A percentile compares a stretch with the other conserved stretches of the same genome.
Evolutionary conservation across 2,113 vertebrate genomes (phyloP).

Genomic region (Etheostoma spectabile): DNA sequence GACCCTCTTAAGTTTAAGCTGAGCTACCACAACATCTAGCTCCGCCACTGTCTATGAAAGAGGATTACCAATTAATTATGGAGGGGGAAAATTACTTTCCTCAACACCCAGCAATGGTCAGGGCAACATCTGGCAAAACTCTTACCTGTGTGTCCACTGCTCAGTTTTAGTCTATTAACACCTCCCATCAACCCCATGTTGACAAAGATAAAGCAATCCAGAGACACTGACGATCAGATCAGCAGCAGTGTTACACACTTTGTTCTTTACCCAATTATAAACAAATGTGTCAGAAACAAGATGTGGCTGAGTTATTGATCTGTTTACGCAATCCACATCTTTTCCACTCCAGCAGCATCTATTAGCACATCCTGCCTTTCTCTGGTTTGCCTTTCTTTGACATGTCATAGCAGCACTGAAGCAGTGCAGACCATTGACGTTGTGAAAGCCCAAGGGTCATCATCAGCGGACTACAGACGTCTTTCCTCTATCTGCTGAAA

Average conservation of each 20-base stretch:
- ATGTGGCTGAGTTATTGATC: slow-evolving; percentile 67
- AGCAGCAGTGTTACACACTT: slow-evolving; percentile 30
- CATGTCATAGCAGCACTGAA: slow-evolving; percentile 31
- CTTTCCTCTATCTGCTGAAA: background rate
- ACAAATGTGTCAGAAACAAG: slow-evolving; percentile 66
- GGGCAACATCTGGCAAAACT: background rate
- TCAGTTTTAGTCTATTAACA: slow-evolving; percentile 1
- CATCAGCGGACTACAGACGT: background rate
- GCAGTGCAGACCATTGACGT: slow-evolving; percentile 6
- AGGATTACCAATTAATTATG: background rate
- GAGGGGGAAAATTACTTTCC: background rate
- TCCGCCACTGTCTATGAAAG: background rate
- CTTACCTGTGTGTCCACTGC: background rate
- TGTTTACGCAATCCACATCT: slow-evolving; percentile 56
- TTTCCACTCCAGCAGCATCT: slow-evolving; percentile 37
- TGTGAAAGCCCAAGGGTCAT: slow-evolving; percentile 5
- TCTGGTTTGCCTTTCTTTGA: background rate
- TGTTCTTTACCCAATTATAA: slow-evolving; percentile 66
- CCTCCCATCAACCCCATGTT: background rate
- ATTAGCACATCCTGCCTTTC: slow-evolving; percentile 21
- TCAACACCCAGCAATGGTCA: background rate
- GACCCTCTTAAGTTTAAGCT: no score
- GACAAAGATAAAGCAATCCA: background rate
- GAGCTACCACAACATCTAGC: no score
- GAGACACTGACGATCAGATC: slow-evolving; percentile 7